Evolutionary conservation across 1,140 invertebrate genomes (phyloP).

Genomic region (Drosophila kohkoa): DNA sequence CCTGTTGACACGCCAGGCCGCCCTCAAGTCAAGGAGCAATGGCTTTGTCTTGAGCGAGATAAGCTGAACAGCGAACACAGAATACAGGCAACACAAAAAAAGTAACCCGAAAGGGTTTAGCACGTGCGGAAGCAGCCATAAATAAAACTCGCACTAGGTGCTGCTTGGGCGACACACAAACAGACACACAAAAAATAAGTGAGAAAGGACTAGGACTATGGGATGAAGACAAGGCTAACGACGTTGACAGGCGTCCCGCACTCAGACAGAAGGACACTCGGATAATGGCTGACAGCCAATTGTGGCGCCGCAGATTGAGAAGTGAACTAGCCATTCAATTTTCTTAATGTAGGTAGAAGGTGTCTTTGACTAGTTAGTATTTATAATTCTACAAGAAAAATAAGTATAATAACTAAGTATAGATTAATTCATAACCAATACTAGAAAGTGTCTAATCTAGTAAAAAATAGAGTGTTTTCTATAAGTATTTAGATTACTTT

Average conservation of each 20-base stretch:
- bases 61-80: conserved; percentile 34
- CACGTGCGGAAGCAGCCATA: conserved; percentile 63
- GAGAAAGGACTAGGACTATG: conserved; percentile 8
- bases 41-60: conserved; percentile 52
- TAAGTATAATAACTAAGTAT: background rate
- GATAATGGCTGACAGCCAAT: conserved; percentile 66
- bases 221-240: conserved; percentile 34
- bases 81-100: background rate
- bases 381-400: background rate
- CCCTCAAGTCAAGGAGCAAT: conserved; percentile 56
- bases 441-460: too few species aligned
- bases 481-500: too few species aligned
- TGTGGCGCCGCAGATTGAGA: conserved; percentile 35
- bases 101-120: conserved; percentile 59
- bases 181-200: background rate
- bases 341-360: background rate
- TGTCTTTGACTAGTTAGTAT: background rate
- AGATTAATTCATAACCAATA: too few species aligned
- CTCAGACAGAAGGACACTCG: conserved; percentile 39
- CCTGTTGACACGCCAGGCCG: conserved; percentile 58
- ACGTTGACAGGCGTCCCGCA: conserved; percentile 50
- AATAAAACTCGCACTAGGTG: conserved; percentile 61
- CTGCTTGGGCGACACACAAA: background rate
- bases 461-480: too few species aligned
- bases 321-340: too few species aligned